Evolutionary conservation across 2,113 vertebrate species (phyloP), one percentile per base, ranked within the genome.

Genomic region (Pandion haliaetus): DNA sequence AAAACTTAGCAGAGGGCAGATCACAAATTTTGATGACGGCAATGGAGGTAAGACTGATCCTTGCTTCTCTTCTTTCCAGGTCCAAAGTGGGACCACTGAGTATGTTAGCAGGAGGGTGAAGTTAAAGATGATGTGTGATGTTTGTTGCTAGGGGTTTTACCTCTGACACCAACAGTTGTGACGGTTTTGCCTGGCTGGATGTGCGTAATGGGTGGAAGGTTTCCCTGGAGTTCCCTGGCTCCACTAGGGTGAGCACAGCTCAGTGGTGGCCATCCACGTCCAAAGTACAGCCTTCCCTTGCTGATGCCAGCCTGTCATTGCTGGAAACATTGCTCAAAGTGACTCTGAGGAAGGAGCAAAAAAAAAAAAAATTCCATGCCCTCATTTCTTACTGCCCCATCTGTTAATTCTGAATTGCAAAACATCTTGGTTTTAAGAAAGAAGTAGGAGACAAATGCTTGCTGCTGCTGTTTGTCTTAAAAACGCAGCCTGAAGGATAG

Each of bases 31-130:
- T 38, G 77, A 59, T 88, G 90, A 97, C 95, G 0, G 23, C 38
- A 87, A 42, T 52, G 36, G 94, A 98, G 97, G 98, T 98, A 83
- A 98, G 97, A 17, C 42, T 21, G 10, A 7, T 57, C 25, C 50
- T 82, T 78, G 67, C 28, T 50, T 81, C 31, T 69, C 44, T 55
- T 44, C 38, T 67, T 32, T 54, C 52, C 66, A 26, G 45, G 42
- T 82, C 26, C 44, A 29, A 55, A 59, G 44, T 36, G 50, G 50
- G 20, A 77, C 9, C 29, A 14, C 12, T 14, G 26, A 38, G 44
- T 29, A 17, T 9, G 16, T 62, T 66, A 50, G 42, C 49, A 77
- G 54, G n/a, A 59, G 26, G 54, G n/a, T 62, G 61, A 90, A 36
- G 50, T 54, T 70, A 44, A 81, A 63, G 49, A 7, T 28, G 67